Conservation (phyloP, 2,113 vertebrate species). For the Bubo blakistoni region DNA sequence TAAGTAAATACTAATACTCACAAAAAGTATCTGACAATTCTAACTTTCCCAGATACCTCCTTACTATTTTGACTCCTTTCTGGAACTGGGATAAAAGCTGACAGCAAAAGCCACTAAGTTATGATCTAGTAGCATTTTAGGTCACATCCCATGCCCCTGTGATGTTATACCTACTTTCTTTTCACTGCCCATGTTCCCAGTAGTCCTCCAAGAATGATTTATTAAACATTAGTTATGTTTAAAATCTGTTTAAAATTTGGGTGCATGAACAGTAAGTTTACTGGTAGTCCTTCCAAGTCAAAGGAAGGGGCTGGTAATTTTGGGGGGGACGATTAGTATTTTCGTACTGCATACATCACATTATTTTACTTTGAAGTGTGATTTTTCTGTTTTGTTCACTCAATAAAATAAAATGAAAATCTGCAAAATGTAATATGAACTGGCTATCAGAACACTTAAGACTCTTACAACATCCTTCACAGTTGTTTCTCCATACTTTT, state of each 20-base stretch:
- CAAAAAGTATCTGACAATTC: neutral
- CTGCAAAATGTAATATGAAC: neutral
- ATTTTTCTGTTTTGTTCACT: neutral
- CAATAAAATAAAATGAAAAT: neutral
- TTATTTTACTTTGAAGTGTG: neutral
- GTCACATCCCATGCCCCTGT: neutral
- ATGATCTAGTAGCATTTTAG: neutral
- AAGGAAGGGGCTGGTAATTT: neutral
- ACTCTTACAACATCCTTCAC: neutral
- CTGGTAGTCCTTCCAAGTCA: neutral
- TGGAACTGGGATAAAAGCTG: neutral
- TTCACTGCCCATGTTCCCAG: neutral
- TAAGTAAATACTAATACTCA: neutral
- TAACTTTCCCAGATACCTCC: neutral
- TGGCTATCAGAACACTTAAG: neutral
- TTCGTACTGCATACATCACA: rapidly evolving
- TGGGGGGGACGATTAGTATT: neutral
- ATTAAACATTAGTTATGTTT: neutral
- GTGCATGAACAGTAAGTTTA: neutral
- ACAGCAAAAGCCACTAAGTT: neutral
- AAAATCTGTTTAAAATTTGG: neutral
- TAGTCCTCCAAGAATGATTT: neutral
- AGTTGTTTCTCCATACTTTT: neutral
- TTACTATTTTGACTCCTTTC: neutral
- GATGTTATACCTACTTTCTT: neutral